Base-by-base conservation (phyloP, 2,797 vertebrate species). In the Hippoglossus hippoglossus region DNA sequence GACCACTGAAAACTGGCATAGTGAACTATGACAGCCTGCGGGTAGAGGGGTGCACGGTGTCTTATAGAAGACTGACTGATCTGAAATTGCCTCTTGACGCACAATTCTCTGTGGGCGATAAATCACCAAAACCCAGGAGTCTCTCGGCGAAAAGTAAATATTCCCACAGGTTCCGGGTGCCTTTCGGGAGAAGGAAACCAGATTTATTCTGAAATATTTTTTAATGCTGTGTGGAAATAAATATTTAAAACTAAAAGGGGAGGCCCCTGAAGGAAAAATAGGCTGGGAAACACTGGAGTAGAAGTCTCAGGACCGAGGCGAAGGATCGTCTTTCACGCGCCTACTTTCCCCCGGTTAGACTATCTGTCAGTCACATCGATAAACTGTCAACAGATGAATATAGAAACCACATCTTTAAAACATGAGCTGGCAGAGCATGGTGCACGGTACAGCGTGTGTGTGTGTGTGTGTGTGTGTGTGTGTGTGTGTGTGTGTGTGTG, bases 371-470 rank as follows among this genome's bases (percentile, higher is more conserved):
- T 88, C 87, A 92, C 79, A 77, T 61, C 84, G 85, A 88, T 85
- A 87, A 90, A 75, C 72, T 75, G 86, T 84, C 86, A 87, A 50
- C 69, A 73, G 69, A 82, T 70, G 87, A 88, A 88, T 89, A 81
- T 71, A 86, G 80, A 84, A 80, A 73, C 58, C 31, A 18, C 81
- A 92, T 93, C 71, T 92, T 90, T 90, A 89, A 93, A 89, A 91
- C 84, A 92, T 92, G 87, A 92, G 86, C 75, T 61, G 59, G 66
- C 75, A 63, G 56, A 76, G 75, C 55, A 36, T 8, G 66, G 67
- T 50, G 61, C 63, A 55, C 67, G 16, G 5, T 72, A 58, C 75
- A 55, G 56, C 61, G 19, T 62, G 63, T 50, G 25, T 21, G 16
- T 54, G 26, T 41, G 19, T 50, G 54, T 64, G 39, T 18, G 26